phyloP scores from a whole-genome alignment of 2,888 invertebrate genomes.

The Patella depressa region DNA sequence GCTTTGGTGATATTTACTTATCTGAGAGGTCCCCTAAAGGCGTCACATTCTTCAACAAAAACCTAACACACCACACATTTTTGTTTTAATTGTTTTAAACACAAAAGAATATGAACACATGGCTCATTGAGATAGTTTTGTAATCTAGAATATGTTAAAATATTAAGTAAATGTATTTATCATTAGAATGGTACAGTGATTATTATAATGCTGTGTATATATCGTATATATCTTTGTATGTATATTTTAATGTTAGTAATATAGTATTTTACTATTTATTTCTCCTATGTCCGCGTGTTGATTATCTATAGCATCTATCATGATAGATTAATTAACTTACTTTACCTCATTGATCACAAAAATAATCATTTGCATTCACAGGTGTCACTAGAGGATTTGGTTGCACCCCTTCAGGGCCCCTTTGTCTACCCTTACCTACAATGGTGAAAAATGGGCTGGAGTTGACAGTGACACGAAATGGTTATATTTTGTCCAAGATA shows the following conservation, averaged over 20 bases:
- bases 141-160: no score
- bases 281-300: no score
- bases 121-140: no score
- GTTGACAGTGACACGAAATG: slow-evolving; percentile 1
- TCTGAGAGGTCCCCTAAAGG: slow-evolving; percentile 7
- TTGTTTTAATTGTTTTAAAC: background rate
- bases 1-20: slow-evolving; percentile 8
- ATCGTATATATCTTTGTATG: background rate
- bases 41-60: background rate
- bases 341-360: background rate
- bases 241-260: no score
- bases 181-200: no score
- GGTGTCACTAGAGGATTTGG: background rate
- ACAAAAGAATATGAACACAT: background rate
- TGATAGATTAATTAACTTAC: no score
- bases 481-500: slow-evolving; percentile 10
- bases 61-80: background rate
- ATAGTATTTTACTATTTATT: no score
- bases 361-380: background rate
- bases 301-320: no score
- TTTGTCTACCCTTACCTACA: background rate
- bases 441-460: slow-evolving; percentile 9
- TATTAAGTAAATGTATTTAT: no score
- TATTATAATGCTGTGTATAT: background rate
- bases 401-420: slow-evolving; percentile 5